Evolutionary conservation across 2,888 invertebrate genomes (phyloP).

Genomic region (Lasius platythorax): DNA sequence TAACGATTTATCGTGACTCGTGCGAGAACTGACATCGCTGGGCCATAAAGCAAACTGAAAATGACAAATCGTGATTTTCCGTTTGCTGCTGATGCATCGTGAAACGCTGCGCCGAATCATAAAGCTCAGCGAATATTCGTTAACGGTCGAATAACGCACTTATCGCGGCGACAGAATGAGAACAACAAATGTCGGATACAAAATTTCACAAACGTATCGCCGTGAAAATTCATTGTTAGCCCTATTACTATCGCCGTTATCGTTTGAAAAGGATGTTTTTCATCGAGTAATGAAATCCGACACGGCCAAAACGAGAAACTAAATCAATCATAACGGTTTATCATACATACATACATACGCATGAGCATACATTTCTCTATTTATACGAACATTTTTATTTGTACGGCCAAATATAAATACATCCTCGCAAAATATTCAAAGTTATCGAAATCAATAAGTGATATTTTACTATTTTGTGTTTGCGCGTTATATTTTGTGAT

Average conservation of each 20-base stretch:
- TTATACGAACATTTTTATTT: slow-evolving; percentile 19
- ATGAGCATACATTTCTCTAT: background rate
- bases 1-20: slow-evolving; percentile 33
- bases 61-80: slow-evolving; percentile 51
- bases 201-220: slow-evolving; percentile 47
- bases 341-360: background rate
- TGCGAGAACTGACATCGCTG: background rate
- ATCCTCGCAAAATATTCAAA: background rate
- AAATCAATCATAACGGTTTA: background rate
- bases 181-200: slow-evolving; percentile 36
- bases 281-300: background rate
- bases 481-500: background rate
- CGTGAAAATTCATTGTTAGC: slow-evolving; percentile 9
- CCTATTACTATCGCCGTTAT: background rate
- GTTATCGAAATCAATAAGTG: background rate
- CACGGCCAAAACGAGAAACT: background rate
- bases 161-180: slow-evolving; percentile 39
- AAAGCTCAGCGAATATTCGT: slow-evolving; percentile 57
- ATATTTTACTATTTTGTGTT: background rate
- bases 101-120: slow-evolving; percentile 31
- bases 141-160: slow-evolving; percentile 39
- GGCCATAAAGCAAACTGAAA: slow-evolving; percentile 40
- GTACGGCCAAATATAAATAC: background rate
- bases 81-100: slow-evolving; percentile 13
- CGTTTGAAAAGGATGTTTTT: slow-evolving; percentile 7